These are phyloP conservation scores for Pelodiscus sinensis DNA, from an alignment of 2,113 vertebrate genomes.

Conservation along the genomic window DNA sequence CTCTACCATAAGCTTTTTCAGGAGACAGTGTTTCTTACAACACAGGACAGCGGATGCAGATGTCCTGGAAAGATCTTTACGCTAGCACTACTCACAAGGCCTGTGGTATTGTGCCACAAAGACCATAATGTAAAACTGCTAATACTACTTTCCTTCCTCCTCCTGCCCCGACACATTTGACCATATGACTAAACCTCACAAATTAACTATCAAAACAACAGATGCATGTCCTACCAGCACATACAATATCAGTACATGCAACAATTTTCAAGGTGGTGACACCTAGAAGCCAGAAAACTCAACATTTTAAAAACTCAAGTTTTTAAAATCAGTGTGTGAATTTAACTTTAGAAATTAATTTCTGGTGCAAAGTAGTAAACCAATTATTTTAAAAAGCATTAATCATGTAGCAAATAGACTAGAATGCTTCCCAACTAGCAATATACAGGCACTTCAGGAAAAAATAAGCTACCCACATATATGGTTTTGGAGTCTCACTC, in stretches of 20 bases:
- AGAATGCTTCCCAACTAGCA: not conserved
- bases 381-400: constrained; percentile 15
- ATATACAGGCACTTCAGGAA: not conserved
- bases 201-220: not conserved
- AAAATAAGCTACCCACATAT: not conserved
- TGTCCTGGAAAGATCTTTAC: not conserved
- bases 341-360: not conserved
- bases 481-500: not conserved
- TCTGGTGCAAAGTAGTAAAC: not conserved
- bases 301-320: not conserved
- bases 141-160: rapidly evolving
- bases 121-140: not conserved
- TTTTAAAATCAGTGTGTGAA: not conserved
- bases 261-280: not conserved
- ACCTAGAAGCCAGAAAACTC: not conserved
- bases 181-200: not conserved
- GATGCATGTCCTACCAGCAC: not conserved
- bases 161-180: not conserved
- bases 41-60: not conserved
- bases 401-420: not conserved
- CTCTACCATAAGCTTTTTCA: not conserved
- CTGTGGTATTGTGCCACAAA: not conserved
- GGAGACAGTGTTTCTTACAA: not conserved
- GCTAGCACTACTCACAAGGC: not conserved
- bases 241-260: not conserved